Evolutionary conservation across 2,113 vertebrate genomes (phyloP), one percentile per base, ranked within the genome.

Genomic region (Hippocampus abdominalis): DNA sequence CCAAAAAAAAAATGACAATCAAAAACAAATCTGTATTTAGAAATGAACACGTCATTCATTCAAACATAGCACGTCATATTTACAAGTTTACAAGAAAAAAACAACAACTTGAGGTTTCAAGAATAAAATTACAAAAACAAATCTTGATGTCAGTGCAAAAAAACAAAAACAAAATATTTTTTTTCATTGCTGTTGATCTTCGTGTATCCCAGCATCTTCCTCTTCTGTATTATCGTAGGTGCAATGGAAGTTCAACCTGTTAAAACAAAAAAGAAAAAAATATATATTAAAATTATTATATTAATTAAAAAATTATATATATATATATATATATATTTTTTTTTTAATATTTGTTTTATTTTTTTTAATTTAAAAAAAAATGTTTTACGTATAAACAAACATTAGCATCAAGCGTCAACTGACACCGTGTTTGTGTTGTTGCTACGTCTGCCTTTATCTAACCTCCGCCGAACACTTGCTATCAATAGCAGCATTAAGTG

Each of bases 181-280:
- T 66, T 53, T 68, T 46, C 2, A 46, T 36, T 42, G 46, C 40
- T 48, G 23, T 73, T 66, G 32, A 42, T 32, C 59, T 23, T 64
- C 46, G 68, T 61, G 71, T 53, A 15, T 21, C 16, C 13, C n/a
- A n/a, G 18, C 29, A 62, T 70, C 64, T 12, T 64, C 8, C 40
- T 60, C 42, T 21, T 40, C 46, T 23, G 25, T 39, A 65, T 89
- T 86, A 91, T 72, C 53, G 80, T 51, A 92, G 85, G 71, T 89
- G 69, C 23, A 73, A 54, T 3, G 91, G 91, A 29, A 91, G 62
- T 46, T 91, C 89, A 76, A 93, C 92, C 92, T 93, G 81, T 16
- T 82, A 84, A 8, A 27, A 84, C 77, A 81, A 3, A 21, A 75
- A 21, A 21, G 20, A n/a, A 53, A 53, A 53, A n/a, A n/a, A 53